Base-by-base conservation (phyloP, 2,113 vertebrate genomes). In the Cheirogaleus medius region DNA sequence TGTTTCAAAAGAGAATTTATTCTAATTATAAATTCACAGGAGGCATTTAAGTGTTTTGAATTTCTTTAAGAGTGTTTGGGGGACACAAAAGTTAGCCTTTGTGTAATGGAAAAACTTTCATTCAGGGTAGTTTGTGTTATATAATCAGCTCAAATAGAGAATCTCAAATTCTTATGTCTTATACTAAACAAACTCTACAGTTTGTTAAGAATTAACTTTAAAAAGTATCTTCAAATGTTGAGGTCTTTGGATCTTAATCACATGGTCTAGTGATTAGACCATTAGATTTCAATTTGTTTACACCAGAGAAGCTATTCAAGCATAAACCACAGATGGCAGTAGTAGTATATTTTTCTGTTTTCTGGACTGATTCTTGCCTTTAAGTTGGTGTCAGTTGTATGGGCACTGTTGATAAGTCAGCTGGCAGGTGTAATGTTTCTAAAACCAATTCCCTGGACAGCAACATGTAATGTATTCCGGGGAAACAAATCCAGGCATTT, bases 321-420 rank as follows among this genome's bases (percentile, higher is more conserved):
- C 78, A 95, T 97, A 98, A 95, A 76, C 23, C 54, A 82, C 39
- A 97, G 92, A 92, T 98, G 88, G 97, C 89, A 69, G 95, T 25
- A 97, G 89, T 64, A 91, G 69, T 34, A 1, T 66, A 4, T 85
- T 64, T 82, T 93, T 77, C 63, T 56, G 3, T 95, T 91, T 93
- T 95, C 9, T 71, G 20, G 63, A 63, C 2, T 23, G n/a, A 54
- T 12, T 7, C 37, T 5, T n/a, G 60, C 7, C 71, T 90, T 91
- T 71, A 5, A 95, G 68, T 86, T 97, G 58, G 91, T 5, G 60
- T 66, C 71, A 54, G 0, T 96, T 97, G 37, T 90, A 0, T 54
- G 10, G 52, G 78, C 14, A 0, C 80, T 73, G 82, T 80, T 90
- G 68, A 29, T 82, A 69, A n/a, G 71, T 87, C 76, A 42, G 76